Evolutionary conservation across 1,140 invertebrate species (phyloP).

Genomic region (Habropoda laboriosa): DNA sequence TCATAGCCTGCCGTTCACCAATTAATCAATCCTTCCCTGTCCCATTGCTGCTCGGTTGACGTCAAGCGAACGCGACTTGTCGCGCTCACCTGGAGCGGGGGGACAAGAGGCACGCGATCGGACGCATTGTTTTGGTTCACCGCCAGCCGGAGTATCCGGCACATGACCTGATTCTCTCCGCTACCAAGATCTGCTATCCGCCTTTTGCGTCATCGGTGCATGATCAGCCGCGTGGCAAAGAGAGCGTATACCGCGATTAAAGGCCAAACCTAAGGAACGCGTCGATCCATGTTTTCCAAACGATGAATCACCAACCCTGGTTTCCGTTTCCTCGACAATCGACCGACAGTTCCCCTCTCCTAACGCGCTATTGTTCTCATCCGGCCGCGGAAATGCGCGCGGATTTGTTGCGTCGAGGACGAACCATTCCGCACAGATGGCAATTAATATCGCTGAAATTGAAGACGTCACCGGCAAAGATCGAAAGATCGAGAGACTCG

Average conservation of each 20-base stretch:
- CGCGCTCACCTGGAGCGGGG: conserved; percentile 29
- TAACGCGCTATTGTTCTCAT: not conserved
- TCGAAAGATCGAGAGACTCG: too few relatives aligned
- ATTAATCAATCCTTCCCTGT: conserved; percentile 55
- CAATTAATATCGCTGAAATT: conserved; percentile 24
- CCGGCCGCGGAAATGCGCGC: conserved; percentile 10
- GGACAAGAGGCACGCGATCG: conserved; percentile 18
- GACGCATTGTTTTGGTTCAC: conserved; percentile 45
- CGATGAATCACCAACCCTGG: conserved; percentile 30
- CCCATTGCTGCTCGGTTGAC: conserved; percentile 55
- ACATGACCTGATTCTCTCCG: conserved; percentile 47
- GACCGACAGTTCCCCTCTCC: not conserved
- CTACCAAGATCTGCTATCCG: not conserved
- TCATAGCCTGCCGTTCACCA: not conserved
- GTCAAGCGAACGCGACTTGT: conserved; percentile 51
- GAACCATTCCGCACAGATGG: not conserved
- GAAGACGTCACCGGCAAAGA: not conserved
- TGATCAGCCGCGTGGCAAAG: not conserved
- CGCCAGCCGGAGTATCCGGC: conserved; percentile 42
- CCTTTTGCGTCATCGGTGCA: conserved; percentile 20
- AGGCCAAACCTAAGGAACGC: not conserved
- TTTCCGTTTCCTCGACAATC: not conserved
- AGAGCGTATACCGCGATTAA: not conserved
- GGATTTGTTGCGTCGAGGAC: conserved; percentile 6
- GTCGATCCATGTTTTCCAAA: not conserved